Evolutionary conservation across 2,113 vertebrate genomes (phyloP), one percentile per base, ranked within the genome.

Genomic region (Eclectus roratus): DNA sequence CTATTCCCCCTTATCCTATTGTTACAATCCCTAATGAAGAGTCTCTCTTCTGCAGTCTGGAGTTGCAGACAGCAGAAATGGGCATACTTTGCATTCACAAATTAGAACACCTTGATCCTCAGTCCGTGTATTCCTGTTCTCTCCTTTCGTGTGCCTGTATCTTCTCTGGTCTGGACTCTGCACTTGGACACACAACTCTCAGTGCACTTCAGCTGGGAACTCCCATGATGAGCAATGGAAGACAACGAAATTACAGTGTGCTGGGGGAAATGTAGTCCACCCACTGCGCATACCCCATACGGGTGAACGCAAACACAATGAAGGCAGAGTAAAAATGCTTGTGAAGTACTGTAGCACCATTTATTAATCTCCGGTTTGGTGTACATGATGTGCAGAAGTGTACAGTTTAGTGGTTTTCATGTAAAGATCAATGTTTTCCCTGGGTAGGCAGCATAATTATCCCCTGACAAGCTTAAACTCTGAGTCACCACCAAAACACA

Each of bases 381-480:
- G 46, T 65, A 84, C 80, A 64, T 24, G 52, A 31, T 65, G 84
- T 85, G 41, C 47, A 79, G 49, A 89, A 69, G 6, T 35, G n/a
- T 84, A 84, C n/a, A 49, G n/a, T 87, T 94, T 84, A 49, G 56
- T 76, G n/a, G 44, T 72, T 94, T 92, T 86, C 88, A 72, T 72
- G 93, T 88, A 87, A 79, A 93, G 85, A 93, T 73, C 90, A 94
- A 72, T 94, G 85, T 79, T 94, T 95, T 91, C 86, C 49, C 77
- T 27, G 18, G 52, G 77, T 86, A 31, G 49, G 71, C 0, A 13
- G 78, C 82, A 93, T 81, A 94, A 92, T 92, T 93, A 52, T 91
- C 86, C 91, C 50, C 80, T 91, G 80, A 91, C 61, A 85, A 84
- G 72, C 72, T 90, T 60, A 39, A 73, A 83, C 68, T 82, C 53